These are phyloP conservation scores for Xyrauchen texanus DNA, from an alignment of 2,113 vertebrate species.

Conservation along the genomic window DNA sequence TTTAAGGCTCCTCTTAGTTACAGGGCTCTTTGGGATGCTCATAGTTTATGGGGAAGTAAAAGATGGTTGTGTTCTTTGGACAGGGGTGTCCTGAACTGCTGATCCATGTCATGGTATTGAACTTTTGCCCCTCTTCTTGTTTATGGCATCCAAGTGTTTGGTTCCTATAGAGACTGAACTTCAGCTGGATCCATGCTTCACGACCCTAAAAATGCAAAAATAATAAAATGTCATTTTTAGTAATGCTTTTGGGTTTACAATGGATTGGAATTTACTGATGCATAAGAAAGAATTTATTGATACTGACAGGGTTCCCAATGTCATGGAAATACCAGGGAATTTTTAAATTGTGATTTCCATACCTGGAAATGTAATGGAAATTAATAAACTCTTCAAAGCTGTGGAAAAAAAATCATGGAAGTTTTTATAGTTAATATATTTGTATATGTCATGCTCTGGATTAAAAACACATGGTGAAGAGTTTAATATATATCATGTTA, in stretches of 20 bases:
- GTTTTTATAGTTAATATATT: too few relatives aligned
- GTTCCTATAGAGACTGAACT: conserved; percentile 67
- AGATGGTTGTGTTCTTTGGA: conserved; percentile 56
- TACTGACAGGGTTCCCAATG: too few relatives aligned
- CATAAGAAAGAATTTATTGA: too few relatives aligned
- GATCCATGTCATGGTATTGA: rapidly evolving
- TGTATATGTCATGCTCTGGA: too few relatives aligned
- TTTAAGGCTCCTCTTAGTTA: conserved; percentile 33
- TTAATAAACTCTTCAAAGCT: too few relatives aligned
- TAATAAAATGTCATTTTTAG: neutral
- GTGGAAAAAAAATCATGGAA: too few relatives aligned
- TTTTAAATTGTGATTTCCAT: too few relatives aligned
- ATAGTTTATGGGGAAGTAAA: conserved; percentile 69
- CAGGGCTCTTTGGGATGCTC: conserved; percentile 63
- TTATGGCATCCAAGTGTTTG: conserved; percentile 64
- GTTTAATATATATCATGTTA: too few relatives aligned
- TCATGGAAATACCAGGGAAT: too few relatives aligned
- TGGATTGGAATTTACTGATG: too few relatives aligned
- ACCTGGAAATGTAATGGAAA: too few relatives aligned
- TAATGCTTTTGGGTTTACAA: neutral
- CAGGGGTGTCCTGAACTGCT: conserved; percentile 63
- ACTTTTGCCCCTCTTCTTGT: neutral
- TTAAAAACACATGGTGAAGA: too few relatives aligned
- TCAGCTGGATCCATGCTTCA: conserved; percentile 73
- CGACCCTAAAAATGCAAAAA: conserved; percentile 52